A percentile compares a stretch with the other conserved stretches of the same genome.
These are phyloP conservation scores for Leptobrachium leishanense DNA, from an alignment of 2,113 vertebrate species.

Conservation along the genomic window DNA sequence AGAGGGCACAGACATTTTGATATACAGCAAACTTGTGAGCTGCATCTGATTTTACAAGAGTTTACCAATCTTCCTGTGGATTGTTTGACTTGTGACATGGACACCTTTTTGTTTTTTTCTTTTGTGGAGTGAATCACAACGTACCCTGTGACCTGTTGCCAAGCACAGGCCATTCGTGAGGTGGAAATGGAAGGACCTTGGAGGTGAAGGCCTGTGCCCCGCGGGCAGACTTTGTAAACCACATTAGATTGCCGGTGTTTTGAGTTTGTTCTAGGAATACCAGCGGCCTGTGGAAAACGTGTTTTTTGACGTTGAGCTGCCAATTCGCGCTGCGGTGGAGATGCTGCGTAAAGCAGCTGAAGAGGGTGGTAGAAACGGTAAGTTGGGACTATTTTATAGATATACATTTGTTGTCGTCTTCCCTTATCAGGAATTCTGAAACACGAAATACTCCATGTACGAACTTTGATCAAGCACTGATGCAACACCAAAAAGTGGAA, in stretches of 20 bases:
- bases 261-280: not conserved
- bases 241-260: not conserved
- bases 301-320: not conserved
- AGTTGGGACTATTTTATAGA: not conserved
- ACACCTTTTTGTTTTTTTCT: not conserved
- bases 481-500: no score
- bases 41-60: conserved; percentile 22
- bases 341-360: not conserved
- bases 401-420: no score
- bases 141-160: conserved; percentile 19
- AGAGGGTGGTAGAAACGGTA: conserved; percentile 20
- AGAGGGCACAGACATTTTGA: conserved; percentile 51
- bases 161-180: conserved; percentile 22
- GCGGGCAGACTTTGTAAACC: conserved; percentile 10
- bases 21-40: not conserved
- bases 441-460: no score
- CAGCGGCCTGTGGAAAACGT: not conserved
- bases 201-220: not conserved
- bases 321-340: not conserved
- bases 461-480: no score
- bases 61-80: conserved; percentile 21
- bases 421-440: no score
- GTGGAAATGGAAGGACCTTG: not conserved
- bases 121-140: conserved; percentile 11
- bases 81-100: conserved; percentile 37